Evolutionary conservation across 2,113 vertebrate species (phyloP).

Genomic region (Zosterops pallidus): DNA sequence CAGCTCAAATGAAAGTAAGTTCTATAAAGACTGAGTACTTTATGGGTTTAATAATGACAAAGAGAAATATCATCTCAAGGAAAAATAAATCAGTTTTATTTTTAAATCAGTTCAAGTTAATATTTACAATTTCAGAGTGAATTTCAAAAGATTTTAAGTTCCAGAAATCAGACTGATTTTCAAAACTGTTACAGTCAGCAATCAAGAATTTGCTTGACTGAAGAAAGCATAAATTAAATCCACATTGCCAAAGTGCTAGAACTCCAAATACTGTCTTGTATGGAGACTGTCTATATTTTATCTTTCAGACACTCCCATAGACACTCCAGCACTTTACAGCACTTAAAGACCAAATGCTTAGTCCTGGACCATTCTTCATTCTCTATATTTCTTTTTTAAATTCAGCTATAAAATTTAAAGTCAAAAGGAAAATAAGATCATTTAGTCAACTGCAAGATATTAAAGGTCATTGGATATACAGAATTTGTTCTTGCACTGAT

Average conservation of each 20-base stretch:
- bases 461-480: neutral
- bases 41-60: neutral
- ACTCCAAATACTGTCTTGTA: neutral
- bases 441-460: neutral
- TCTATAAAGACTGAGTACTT: neutral
- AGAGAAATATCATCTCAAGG: neutral
- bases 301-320: neutral
- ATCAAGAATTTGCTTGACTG: neutral
- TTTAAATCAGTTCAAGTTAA: neutral
- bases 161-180: neutral
- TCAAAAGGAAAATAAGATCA: neutral
- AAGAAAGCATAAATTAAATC: neutral
- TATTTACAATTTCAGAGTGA: neutral
- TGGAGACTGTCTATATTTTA: neutral
- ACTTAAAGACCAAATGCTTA: neutral
- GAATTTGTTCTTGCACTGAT: neutral
- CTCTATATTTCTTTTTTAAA: neutral
- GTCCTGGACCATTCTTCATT: neutral
- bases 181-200: neutral
- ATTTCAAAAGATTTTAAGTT: neutral
- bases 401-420: neutral
- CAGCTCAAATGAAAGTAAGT: neutral
- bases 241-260: neutral
- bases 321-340: neutral
- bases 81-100: neutral